phyloP scores from a whole-genome alignment of 2,113 vertebrate genomes.

The Myocastor coypus region DNA sequence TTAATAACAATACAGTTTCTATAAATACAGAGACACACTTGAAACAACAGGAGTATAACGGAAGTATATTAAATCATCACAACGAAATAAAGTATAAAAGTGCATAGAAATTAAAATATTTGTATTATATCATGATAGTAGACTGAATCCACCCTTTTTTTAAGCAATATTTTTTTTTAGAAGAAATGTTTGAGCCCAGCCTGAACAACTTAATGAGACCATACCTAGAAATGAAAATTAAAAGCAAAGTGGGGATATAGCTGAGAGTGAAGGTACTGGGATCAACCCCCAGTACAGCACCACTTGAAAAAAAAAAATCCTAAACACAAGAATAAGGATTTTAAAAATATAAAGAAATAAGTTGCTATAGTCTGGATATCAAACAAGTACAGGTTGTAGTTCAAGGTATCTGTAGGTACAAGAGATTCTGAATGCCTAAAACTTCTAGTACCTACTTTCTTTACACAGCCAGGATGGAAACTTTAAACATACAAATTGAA shows the following conservation, averaged over 20 bases:
- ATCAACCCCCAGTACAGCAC: not conserved
- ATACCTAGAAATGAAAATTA: not conserved
- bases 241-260: not conserved
- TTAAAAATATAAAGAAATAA: not conserved
- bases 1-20: not conserved
- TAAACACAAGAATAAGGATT: not conserved
- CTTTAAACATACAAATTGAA: not conserved
- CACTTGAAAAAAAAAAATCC: not conserved
- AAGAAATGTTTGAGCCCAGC: not conserved
- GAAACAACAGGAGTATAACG: not conserved
- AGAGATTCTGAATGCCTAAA: not conserved
- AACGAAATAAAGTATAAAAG: not conserved
- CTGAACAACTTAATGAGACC: not conserved
- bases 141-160: not conserved
- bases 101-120: not conserved
- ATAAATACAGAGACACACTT: conserved; percentile 24
- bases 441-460: not conserved
- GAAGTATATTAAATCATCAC: not conserved
- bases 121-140: not conserved
- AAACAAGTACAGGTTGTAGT: not conserved
- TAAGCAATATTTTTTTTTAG: not conserved
- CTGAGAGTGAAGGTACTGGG: not conserved
- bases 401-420: not conserved
- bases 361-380: not conserved
- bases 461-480: not conserved